These are phyloP conservation scores for Sarcophaga subvicina DNA, from an alignment of 2,888 invertebrate genomes.

Conservation along the genomic window DNA sequence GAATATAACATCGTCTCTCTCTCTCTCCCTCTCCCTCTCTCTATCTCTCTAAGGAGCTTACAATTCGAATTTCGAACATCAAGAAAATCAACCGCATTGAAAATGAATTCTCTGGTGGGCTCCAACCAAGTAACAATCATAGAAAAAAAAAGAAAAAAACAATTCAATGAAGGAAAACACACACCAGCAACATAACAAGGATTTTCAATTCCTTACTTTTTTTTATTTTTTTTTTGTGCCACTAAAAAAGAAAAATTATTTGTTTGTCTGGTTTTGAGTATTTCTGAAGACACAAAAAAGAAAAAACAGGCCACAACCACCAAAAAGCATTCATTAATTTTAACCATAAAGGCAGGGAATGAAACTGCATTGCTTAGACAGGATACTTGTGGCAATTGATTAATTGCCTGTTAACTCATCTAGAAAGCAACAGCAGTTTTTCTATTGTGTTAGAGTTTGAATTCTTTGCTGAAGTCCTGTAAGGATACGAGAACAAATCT, in stretches of 20 bases:
- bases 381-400: constrained; percentile 56
- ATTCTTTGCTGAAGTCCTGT: too few relatives aligned
- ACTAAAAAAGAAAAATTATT: background rate
- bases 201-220: constrained; percentile 8
- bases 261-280: constrained; percentile 12
- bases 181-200: constrained; percentile 21
- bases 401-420: constrained; percentile 56
- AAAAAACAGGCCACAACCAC: background rate
- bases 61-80: constrained; percentile 2
- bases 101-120: constrained; percentile 44
- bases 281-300: background rate
- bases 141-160: constrained; percentile 22
- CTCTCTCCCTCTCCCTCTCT: too few relatives aligned
- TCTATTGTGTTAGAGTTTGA: too few relatives aligned
- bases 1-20: constrained; percentile 2
- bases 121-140: constrained; percentile 32
- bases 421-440: background rate
- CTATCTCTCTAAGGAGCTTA: background rate
- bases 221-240: background rate
- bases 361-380: background rate
- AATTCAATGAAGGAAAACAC: background rate
- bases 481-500: too few relatives aligned
- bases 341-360: background rate
- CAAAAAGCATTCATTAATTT: constrained; percentile 56
- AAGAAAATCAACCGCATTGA: constrained; percentile 7